These are phyloP conservation scores for Agrochola lychnidis DNA, from an alignment of 2,888 invertebrate species.

Conservation along the genomic window DNA sequence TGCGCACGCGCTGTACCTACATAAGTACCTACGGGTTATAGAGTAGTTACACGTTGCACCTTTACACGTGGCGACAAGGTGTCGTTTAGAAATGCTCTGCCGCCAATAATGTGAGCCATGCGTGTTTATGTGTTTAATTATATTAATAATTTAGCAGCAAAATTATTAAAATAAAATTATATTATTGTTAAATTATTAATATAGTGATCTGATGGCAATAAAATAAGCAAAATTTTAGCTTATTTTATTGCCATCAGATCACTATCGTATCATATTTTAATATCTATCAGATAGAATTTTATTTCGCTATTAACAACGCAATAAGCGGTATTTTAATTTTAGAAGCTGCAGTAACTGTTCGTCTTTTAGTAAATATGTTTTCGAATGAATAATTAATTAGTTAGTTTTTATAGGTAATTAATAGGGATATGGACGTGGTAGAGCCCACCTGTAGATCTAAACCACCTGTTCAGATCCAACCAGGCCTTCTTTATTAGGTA, in stretches of 20 bases:
- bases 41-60: conserved; percentile 45
- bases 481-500: background rate
- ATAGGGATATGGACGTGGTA: background rate
- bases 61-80: conserved; percentile 58
- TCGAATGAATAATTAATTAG: conserved; percentile 46
- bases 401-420: conserved; percentile 18
- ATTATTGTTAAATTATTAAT: too few species aligned
- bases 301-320: conserved; percentile 54
- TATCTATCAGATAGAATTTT: conserved; percentile 56
- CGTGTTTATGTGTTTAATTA: conserved; percentile 51
- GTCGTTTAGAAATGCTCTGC: conserved; percentile 41
- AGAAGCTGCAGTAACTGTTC: conserved; percentile 25
- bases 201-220: too few species aligned
- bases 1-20: conserved; percentile 37
- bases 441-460: conserved; percentile 15
- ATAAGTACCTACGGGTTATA: background rate
- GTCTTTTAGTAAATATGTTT: conserved; percentile 23
- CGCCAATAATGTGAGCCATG: conserved; percentile 44
- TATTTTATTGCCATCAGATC: conserved; percentile 54
- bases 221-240: background rate
- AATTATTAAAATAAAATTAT: too few species aligned
- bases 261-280: conserved; percentile 49
- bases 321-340: conserved; percentile 45
- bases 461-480: conserved; percentile 22
- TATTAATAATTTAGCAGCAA: conserved; percentile 48